Percentiles rank a stretch among this genome's conserved stretches.
phyloP scores from a whole-genome alignment of 2,888 invertebrate species.

The Pelosia muscerda region DNA sequence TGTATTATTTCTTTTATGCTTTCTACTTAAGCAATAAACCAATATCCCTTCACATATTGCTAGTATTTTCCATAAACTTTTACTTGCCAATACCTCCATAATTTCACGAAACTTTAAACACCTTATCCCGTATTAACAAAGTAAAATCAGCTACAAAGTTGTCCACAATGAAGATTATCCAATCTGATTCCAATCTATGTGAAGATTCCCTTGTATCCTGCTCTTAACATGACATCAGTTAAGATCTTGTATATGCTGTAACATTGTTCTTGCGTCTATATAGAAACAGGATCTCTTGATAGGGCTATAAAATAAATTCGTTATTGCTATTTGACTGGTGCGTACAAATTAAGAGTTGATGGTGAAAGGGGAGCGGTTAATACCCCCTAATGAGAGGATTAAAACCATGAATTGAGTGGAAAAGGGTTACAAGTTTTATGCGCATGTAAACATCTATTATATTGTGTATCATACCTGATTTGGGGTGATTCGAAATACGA shows the following conservation, averaged over 20 bases:
- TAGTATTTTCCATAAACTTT: not conserved
- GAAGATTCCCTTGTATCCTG: not conserved
- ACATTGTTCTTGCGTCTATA: no score
- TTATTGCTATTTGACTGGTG: constrained; percentile 11
- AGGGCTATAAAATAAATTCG: constrained; percentile 7
- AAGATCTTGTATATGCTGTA: not conserved
- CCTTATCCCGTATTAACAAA: not conserved
- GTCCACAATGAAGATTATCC: not conserved
- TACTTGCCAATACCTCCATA: not conserved
- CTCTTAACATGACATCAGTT: not conserved
- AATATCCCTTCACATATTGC: not conserved
- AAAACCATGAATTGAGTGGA: constrained; percentile 26
- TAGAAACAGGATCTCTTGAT: not conserved
- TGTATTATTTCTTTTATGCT: not conserved
- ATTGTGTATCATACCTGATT: not conserved
- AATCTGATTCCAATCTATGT: not conserved
- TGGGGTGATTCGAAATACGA: not conserved
- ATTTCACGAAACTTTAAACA: not conserved
- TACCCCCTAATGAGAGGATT: constrained; percentile 37
- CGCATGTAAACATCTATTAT: constrained; percentile 10
- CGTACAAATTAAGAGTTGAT: constrained; percentile 29
- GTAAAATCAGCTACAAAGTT: not conserved
- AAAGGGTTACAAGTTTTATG: constrained; percentile 25
- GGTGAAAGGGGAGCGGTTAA: constrained; percentile 23
- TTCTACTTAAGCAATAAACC: not conserved